Evolutionary conservation across 2,113 vertebrate species (phyloP).

Genomic region (Prietella phreatophila): DNA sequence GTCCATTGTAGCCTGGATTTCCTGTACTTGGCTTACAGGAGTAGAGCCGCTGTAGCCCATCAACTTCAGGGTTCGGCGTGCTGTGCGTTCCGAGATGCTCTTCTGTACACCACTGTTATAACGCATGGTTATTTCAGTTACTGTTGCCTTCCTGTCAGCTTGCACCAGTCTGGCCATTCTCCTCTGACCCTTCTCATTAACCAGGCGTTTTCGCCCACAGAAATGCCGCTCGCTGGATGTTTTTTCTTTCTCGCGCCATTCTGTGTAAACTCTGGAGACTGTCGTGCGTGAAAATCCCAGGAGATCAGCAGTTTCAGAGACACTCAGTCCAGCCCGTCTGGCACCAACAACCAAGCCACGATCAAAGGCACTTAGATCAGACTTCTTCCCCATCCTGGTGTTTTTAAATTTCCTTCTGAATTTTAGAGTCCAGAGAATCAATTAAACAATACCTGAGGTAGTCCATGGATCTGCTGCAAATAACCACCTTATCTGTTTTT

Average conservation of each 20-base stretch:
- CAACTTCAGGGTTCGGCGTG: constrained; percentile 19
- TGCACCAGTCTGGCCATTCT: constrained; percentile 25
- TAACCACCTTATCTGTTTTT: not conserved
- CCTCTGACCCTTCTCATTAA: constrained; percentile 6
- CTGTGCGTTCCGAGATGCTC: constrained; percentile 16
- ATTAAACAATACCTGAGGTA: not conserved
- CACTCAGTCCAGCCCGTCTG: constrained; percentile 18
- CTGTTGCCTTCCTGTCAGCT: constrained; percentile 15
- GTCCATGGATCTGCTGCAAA: not conserved
- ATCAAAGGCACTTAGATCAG: constrained; percentile 22
- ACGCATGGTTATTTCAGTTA: constrained; percentile 19
- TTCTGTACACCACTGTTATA: not conserved
- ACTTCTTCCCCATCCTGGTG: constrained; percentile 10
- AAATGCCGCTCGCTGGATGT: constrained; percentile 20
- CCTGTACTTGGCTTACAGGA: constrained; percentile 31
- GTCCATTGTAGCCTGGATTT: constrained; percentile 16
- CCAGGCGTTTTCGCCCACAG: not conserved
- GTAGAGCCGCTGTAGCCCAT: constrained; percentile 24
- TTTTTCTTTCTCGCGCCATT: constrained; percentile 28
- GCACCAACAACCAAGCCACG: constrained; percentile 18
- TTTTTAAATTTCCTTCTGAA: not conserved
- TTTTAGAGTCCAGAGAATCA: not conserved
- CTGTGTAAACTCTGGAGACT: constrained; percentile 25
- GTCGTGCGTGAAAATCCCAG: constrained; percentile 19
- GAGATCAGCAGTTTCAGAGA: constrained; percentile 6